These are phyloP conservation scores for Embidobia sp. DNA, from an alignment of 2,888 invertebrate genomes.

Conservation along the genomic window DNA sequence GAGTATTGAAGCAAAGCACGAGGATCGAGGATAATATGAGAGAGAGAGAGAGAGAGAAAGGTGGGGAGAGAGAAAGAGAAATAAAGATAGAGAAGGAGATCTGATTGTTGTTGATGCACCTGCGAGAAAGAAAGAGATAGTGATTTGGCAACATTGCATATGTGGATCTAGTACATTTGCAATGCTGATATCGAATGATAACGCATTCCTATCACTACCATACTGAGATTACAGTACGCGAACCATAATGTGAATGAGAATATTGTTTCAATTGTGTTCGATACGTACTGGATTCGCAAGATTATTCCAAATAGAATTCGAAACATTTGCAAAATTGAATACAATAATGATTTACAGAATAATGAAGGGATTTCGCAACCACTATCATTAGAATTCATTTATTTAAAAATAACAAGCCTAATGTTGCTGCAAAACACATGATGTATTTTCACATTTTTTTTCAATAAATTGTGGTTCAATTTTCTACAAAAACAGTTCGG, in stretches of 20 bases:
- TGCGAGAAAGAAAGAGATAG: constrained; percentile 42
- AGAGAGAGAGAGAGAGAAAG: constrained; percentile 50
- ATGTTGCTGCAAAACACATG: too few species aligned
- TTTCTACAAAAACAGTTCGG: too few species aligned
- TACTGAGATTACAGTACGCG: constrained; percentile 66
- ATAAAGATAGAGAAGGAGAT: too few species aligned
- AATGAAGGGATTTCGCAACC: too few species aligned
- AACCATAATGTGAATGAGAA: constrained; percentile 63
- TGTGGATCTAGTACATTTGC: constrained; percentile 71
- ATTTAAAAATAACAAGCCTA: too few species aligned
- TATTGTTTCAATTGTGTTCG: constrained; percentile 61
- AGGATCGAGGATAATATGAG: too few species aligned
- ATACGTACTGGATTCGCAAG: constrained; percentile 45
- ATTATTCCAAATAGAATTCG: constrained; percentile 56
- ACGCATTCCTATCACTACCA: constrained; percentile 73
- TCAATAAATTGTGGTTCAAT: too few species aligned
- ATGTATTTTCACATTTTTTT: too few species aligned
- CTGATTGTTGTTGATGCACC: background rate
- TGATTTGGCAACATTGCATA: constrained; percentile 62
- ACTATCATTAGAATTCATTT: too few species aligned
- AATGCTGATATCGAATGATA: constrained; percentile 76
- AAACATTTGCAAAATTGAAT: constrained; percentile 47
- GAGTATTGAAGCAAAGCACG: constrained; percentile 42
- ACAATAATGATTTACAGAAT: constrained; percentile 13
- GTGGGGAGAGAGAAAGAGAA: too few species aligned